Conservation (phyloP, 2,797 vertebrate species). For the Danio choprae region DNA sequence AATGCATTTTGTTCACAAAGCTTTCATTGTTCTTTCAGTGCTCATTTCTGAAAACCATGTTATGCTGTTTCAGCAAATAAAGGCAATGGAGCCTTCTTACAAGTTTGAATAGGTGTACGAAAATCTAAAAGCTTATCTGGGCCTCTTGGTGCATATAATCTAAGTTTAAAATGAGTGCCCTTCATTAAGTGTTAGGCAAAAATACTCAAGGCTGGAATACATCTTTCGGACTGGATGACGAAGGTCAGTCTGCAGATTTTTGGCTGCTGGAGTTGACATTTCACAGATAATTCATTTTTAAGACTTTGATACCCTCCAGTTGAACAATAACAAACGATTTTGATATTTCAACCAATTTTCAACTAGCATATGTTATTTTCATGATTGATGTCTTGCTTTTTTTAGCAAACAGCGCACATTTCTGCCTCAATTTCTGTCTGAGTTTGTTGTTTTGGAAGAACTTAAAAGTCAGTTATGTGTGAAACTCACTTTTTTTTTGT, state of each 20-base stretch:
- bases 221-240: too few relatives aligned
- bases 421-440: too few relatives aligned
- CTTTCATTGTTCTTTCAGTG: neutral
- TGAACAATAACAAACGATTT: too few relatives aligned
- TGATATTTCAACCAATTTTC: too few relatives aligned
- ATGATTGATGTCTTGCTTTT: too few relatives aligned
- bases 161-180: neutral
- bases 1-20: neutral
- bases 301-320: too few relatives aligned
- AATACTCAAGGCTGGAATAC: neutral
- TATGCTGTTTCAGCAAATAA: constrained; percentile 4
- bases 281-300: neutral
- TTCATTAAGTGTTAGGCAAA: too few relatives aligned
- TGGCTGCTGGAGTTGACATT: neutral
- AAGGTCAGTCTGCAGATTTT: neutral
- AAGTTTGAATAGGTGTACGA: neutral
- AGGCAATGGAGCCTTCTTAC: neutral
- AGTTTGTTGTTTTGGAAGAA: too few relatives aligned
- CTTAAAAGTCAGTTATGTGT: too few relatives aligned
- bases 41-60: neutral
- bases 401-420: too few relatives aligned
- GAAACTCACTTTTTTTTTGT: too few relatives aligned
- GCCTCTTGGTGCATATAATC: neutral
- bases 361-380: too few relatives aligned
- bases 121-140: neutral